phyloP scores from a whole-genome alignment of 2,888 invertebrate genomes.

The Andrena haemorrhoa region DNA sequence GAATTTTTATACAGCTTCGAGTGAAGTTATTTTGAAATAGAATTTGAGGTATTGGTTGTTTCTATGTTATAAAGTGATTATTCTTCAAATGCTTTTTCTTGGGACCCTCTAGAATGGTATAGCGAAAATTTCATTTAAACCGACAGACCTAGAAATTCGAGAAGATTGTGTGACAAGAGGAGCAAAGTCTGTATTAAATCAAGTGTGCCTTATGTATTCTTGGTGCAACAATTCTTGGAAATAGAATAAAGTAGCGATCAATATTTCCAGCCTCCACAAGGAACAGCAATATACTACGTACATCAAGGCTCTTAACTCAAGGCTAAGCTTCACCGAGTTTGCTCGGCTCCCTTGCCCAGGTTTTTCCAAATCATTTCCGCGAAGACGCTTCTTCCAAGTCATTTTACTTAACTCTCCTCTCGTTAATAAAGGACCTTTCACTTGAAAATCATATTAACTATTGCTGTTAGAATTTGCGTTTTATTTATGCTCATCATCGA shows the following conservation, averaged over 20 bases:
- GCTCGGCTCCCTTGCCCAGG: not conserved
- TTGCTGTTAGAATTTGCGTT: not conserved
- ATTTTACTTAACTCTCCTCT: not conserved
- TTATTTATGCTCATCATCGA: no score
- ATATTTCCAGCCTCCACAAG: slow-evolving; percentile 50
- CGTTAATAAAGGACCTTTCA: not conserved
- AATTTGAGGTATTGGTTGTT: no score
- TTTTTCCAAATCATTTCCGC: not conserved
- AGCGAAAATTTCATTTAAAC: no score
- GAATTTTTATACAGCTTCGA: no score
- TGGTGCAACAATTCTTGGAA: slow-evolving; percentile 17
- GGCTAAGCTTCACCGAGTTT: not conserved
- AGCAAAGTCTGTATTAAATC: not conserved
- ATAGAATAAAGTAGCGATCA: slow-evolving; percentile 44
- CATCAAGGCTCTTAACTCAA: slow-evolving; percentile 41
- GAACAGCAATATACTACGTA: slow-evolving; percentile 36
- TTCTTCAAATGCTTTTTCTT: no score
- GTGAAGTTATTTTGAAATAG: no score
- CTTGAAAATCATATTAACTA: not conserved
- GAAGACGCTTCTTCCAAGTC: not conserved
- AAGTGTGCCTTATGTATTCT: not conserved
- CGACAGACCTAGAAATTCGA: not conserved
- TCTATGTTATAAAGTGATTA: no score
- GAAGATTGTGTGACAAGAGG: no score
- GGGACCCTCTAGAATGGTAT: not conserved